Conservation (phyloP, 2,888 invertebrate genomes). For the Ornithoptera priamus region DNA sequence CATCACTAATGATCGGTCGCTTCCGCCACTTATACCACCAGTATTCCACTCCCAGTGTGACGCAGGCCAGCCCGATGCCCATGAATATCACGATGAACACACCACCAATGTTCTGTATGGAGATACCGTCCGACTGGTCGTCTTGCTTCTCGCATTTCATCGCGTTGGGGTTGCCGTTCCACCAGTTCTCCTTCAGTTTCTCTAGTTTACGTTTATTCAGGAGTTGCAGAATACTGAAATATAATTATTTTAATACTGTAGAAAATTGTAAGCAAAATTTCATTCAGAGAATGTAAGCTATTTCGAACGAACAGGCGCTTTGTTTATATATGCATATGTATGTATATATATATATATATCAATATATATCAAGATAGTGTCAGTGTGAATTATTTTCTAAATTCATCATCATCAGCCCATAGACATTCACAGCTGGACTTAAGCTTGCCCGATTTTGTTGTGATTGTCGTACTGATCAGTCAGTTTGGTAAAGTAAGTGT, state of each 20-base stretch:
- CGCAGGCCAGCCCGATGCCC: slow-evolving; percentile 94
- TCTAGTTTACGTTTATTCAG: slow-evolving; percentile 96
- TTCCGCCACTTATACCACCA: slow-evolving; percentile 94
- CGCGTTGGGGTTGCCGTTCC: slow-evolving; percentile 91
- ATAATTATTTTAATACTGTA: not conserved
- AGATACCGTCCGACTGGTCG: slow-evolving; percentile 97
- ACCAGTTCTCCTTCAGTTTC: slow-evolving; percentile 97
- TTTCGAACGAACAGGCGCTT: too few species aligned
- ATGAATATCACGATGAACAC: slow-evolving; percentile 99
- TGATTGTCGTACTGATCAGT: too few species aligned
- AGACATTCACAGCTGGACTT: too few species aligned
- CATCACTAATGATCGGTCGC: slow-evolving; percentile 80
- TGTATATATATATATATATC: too few species aligned
- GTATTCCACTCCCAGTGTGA: slow-evolving; percentile 95
- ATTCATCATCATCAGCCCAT: too few species aligned
- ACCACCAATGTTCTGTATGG: slow-evolving; percentile 98
- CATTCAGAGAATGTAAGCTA: too few species aligned
- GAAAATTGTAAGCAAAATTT: too few species aligned
- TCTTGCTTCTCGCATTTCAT: slow-evolving; percentile 91
- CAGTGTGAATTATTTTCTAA: too few species aligned
- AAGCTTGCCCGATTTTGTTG: too few species aligned
- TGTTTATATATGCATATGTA: too few species aligned
- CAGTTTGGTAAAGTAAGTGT: too few species aligned
- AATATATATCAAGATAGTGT: too few species aligned
- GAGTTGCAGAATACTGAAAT: slow-evolving; percentile 90